Evolutionary conservation across 2,888 invertebrate genomes (phyloP).

Genomic region (Fragum sueziense): DNA sequence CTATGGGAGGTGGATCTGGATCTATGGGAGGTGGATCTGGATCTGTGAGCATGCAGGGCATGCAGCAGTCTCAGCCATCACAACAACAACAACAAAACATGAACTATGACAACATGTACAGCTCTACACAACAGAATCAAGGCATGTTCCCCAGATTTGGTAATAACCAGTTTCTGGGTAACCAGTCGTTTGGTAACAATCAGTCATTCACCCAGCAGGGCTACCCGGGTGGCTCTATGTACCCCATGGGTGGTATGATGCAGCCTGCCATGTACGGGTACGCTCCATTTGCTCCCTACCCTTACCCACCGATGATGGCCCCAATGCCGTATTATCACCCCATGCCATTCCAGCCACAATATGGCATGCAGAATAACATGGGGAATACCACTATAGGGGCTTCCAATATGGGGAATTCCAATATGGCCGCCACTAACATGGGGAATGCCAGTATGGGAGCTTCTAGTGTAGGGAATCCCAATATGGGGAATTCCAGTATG

Average conservation of each 20-base stretch:
- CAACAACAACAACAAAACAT: slow-evolving; percentile 32
- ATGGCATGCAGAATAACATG: slow-evolving; percentile 42
- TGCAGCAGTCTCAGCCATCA: slow-evolving; percentile 47
- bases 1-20: slow-evolving; percentile 23
- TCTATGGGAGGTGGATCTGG: slow-evolving; percentile 28
- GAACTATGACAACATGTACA: slow-evolving; percentile 56
- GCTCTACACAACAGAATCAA: slow-evolving; percentile 29
- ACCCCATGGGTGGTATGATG: slow-evolving; percentile 67
- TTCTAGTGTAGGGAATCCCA: background rate
- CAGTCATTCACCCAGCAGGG: slow-evolving; percentile 51
- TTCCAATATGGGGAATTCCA: slow-evolving; percentile 8
- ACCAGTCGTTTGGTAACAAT: slow-evolving; percentile 42
- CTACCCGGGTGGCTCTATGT: slow-evolving; percentile 56
- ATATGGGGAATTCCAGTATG: slow-evolving; percentile 3
- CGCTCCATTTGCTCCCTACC: slow-evolving; percentile 56
- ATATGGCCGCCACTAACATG: background rate
- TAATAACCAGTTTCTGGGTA: slow-evolving; percentile 39
- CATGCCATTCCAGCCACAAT: slow-evolving; percentile 59
- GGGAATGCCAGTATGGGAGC: background rate
- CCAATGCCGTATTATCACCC: slow-evolving; percentile 59
- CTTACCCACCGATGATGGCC: slow-evolving; percentile 50
- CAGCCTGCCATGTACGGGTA: slow-evolving; percentile 65
- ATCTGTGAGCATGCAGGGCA: slow-evolving; percentile 51
- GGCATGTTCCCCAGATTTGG: slow-evolving; percentile 51
- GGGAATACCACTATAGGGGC: background rate